Percentiles rank a stretch among this genome's conserved stretches.
Conservation (phyloP, 2,888 invertebrate genomes). For the Chloroclysta siterata region DNA sequence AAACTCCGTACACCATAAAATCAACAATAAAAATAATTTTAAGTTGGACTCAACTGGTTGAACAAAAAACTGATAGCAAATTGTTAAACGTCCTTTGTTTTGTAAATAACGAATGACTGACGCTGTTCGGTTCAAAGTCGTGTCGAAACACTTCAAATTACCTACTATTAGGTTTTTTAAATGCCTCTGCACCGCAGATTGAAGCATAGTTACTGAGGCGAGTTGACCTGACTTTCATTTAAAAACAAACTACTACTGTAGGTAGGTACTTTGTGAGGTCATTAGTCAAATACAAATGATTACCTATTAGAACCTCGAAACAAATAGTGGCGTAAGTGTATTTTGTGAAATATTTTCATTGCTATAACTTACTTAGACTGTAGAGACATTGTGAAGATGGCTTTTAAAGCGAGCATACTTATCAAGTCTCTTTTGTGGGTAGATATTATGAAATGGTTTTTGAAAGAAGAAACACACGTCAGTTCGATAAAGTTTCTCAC, state of each 20-base stretch:
- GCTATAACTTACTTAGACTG: too few species aligned
- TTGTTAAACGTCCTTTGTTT: slow-evolving; percentile 23
- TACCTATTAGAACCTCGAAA: not conserved
- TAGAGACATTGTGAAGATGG: too few species aligned
- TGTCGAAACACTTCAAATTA: slow-evolving; percentile 7
- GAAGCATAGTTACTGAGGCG: not conserved
- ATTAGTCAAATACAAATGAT: slow-evolving; percentile 1
- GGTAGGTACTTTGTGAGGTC: slow-evolving; percentile 12
- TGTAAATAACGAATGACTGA: slow-evolving; percentile 13
- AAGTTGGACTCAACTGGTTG: not conserved
- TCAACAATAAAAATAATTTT: not conserved
- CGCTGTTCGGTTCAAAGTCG: slow-evolving; percentile 13
- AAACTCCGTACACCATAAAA: too few species aligned
- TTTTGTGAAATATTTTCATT: too few species aligned
- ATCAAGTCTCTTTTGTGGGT: not conserved
- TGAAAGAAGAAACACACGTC: slow-evolving; percentile 7
- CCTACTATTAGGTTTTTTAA: not conserved
- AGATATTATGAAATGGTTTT: not conserved
- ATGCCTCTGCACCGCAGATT: slow-evolving; percentile 3
- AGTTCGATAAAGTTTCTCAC: not conserved
- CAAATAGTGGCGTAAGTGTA: not conserved
- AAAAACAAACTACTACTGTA: slow-evolving; percentile 7
- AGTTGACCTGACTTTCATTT: slow-evolving; percentile 21
- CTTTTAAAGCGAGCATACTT: too few species aligned
- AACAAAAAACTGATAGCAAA: slow-evolving; percentile 16